phyloP scores from a whole-genome alignment of 2,797 vertebrate species.

The Malurus leucopterus region DNA sequence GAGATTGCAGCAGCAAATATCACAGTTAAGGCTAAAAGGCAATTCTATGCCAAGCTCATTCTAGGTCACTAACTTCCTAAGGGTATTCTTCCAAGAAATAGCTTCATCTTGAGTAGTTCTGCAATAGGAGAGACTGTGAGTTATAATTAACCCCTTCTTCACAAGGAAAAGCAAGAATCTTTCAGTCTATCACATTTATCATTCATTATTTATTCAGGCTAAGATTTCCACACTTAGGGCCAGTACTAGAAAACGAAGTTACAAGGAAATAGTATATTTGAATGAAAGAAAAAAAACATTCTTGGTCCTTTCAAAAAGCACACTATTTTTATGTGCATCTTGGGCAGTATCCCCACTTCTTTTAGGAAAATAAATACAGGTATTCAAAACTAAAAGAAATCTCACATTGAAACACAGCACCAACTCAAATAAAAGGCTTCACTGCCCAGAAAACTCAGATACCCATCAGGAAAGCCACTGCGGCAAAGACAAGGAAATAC shows the following conservation, averaged over 20 bases:
- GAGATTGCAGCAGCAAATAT: neutral
- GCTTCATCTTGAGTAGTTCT: slow-evolving; percentile 30
- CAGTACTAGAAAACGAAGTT: neutral
- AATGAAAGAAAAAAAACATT: neutral
- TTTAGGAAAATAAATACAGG: neutral
- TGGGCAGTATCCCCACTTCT: neutral
- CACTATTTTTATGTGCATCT: neutral
- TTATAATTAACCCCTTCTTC: slow-evolving; percentile 25
- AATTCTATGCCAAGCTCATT: slow-evolving; percentile 45
- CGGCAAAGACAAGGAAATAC: neutral
- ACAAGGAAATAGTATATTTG: neutral
- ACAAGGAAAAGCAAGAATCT: neutral
- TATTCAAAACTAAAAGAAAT: neutral
- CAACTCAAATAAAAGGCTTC: neutral
- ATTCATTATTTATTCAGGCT: neutral
- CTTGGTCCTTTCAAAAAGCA: neutral
- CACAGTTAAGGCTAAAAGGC: slow-evolving; percentile 36
- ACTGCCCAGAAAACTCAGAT: neutral
- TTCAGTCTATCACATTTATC: neutral
- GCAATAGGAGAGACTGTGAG: neutral
- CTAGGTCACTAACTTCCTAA: slow-evolving; percentile 58
- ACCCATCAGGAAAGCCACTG: neutral
- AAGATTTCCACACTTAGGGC: neutral
- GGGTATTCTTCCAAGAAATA: slow-evolving; percentile 59
- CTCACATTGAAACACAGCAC: neutral